Percentiles rank a stretch among this genome's conserved stretches.
Evolutionary conservation across 2,113 vertebrate species (phyloP).

Genomic region (Notechis scutatus): DNA sequence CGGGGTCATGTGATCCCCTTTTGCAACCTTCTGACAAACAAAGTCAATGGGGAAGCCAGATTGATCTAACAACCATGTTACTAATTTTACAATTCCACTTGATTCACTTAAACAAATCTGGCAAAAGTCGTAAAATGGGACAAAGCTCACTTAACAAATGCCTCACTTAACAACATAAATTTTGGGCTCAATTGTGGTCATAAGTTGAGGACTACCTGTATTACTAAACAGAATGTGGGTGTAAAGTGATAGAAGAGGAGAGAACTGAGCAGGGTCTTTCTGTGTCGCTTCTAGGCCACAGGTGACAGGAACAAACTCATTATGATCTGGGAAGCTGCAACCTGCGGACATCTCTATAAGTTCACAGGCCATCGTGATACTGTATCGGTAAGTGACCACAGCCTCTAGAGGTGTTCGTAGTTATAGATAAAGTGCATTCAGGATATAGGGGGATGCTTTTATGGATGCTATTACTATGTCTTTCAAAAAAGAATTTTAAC

Average conservation of each 20-base stretch:
- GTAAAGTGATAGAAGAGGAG: not conserved
- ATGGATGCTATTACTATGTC: not conserved
- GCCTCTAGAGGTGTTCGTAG: not conserved
- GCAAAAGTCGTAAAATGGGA: no score
- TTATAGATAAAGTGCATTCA: not conserved
- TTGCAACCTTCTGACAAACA: no score
- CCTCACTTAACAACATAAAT: no score
- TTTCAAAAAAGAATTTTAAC: not conserved
- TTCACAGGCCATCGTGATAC: constrained; percentile 89
- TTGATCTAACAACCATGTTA: no score
- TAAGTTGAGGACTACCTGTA: not conserved
- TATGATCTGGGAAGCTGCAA: constrained; percentile 89
- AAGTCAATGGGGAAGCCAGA: no score
- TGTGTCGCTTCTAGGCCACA: constrained; percentile 74
- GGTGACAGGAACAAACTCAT: constrained; percentile 92
- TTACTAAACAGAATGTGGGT: not conserved
- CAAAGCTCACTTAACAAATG: no score
- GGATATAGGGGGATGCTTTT: not conserved
- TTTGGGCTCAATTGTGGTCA: no score
- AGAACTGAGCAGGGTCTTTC: not conserved
- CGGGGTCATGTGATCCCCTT: no score
- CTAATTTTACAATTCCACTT: no score
- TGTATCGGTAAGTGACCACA: constrained; percentile 77
- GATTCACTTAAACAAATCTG: no score
- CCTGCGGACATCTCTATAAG: constrained; percentile 83